Evolutionary conservation across 2,888 invertebrate genomes (phyloP).

Genomic region (Apodemia duryi): DNA sequence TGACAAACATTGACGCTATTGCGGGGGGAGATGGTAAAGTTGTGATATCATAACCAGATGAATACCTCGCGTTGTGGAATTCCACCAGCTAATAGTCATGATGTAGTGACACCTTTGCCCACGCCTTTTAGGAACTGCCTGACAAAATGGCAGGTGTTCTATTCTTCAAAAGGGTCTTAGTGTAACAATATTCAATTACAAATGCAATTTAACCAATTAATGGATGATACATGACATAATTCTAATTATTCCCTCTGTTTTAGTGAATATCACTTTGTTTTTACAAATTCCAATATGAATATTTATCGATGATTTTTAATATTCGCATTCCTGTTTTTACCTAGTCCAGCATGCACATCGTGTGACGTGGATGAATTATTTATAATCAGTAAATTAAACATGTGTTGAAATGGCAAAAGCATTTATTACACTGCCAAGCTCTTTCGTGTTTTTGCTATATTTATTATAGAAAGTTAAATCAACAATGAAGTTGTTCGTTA

Average conservation of each 20-base stretch:
- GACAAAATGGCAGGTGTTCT: no score
- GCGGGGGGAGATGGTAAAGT: no score
- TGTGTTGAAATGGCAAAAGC: background rate
- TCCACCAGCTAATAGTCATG: no score
- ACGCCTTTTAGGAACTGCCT: no score
- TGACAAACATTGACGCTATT: no score
- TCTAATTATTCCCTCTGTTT: background rate
- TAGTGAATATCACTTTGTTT: background rate
- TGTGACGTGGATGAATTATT: background rate
- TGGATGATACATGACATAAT: no score
- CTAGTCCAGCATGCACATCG: background rate
- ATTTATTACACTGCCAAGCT: background rate
- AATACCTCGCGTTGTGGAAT: no score
- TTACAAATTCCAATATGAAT: constrained; percentile 3
- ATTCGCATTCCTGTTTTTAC: background rate
- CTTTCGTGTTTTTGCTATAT: background rate
- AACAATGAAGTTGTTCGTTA: background rate
- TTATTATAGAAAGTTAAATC: background rate
- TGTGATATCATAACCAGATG: no score
- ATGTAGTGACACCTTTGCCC: no score
- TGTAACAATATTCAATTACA: no score
- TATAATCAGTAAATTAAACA: background rate
- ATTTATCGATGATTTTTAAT: background rate
- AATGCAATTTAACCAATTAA: no score
- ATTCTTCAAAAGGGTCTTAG: no score